Evolutionary conservation across 2,113 vertebrate genomes (phyloP).

Genomic region (Scomber scombrus): DNA sequence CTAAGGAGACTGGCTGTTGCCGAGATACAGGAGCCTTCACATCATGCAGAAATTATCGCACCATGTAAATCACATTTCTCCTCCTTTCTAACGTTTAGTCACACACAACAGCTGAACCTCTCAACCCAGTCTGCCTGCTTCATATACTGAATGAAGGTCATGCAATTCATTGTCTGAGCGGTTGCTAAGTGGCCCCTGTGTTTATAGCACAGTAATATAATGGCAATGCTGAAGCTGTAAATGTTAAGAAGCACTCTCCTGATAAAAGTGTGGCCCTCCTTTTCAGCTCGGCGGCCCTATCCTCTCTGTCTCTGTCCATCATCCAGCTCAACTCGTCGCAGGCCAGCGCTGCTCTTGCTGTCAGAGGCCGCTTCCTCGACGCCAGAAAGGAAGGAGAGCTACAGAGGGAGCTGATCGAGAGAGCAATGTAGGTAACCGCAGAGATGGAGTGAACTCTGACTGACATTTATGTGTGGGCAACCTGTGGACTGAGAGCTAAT

Average conservation of each 20-base stretch:
- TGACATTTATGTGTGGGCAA: constrained; percentile 32
- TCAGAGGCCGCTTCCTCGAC: constrained; percentile 79
- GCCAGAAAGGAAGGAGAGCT: constrained; percentile 74
- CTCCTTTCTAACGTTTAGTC: constrained; percentile 42
- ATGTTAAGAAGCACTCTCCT: constrained; percentile 39
- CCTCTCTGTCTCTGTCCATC: constrained; percentile 78
- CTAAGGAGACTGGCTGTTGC: constrained; percentile 46
- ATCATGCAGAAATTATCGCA: constrained; percentile 29
- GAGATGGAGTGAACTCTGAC: constrained; percentile 6
- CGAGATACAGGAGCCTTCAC: constrained; percentile 32
- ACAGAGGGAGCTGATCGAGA: constrained; percentile 80
- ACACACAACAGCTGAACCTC: constrained; percentile 51
- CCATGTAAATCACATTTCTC: constrained; percentile 25
- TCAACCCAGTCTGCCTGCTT: constrained; percentile 27
- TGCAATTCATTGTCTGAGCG: constrained; percentile 23
- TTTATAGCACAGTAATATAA: constrained; percentile 32
- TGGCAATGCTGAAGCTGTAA: constrained; percentile 35
- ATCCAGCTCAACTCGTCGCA: constrained; percentile 84
- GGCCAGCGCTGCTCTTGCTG: constrained; percentile 80
- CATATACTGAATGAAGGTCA: constrained; percentile 44
- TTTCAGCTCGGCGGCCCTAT: constrained; percentile 74
- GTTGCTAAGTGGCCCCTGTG: constrained; percentile 6
- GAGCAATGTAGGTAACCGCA: constrained; percentile 76
- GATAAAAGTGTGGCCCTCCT: constrained; percentile 21
- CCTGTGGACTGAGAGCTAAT: constrained; percentile 9